Percentiles rank a stretch among this genome's conserved stretches.
These are phyloP conservation scores for Rotaria sp. DNA, from an alignment of 2,888 invertebrate species.

Conservation along the genomic window DNA sequence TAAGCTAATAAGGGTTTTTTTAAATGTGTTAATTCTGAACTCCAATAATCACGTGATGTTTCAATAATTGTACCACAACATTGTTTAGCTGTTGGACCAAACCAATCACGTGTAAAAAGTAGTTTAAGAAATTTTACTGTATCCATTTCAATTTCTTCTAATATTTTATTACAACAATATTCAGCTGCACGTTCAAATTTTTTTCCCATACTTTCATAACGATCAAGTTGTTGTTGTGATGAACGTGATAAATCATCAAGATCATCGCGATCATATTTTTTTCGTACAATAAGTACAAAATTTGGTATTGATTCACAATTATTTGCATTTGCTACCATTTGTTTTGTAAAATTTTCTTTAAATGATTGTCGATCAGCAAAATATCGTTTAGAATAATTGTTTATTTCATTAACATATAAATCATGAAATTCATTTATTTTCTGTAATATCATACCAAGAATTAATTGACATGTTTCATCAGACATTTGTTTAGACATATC, in stretches of 20 bases:
- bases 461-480: neutral
- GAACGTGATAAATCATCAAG: conserved; percentile 11
- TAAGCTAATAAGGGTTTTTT: neutral
- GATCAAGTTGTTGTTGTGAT: neutral
- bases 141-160: conserved; percentile 20
- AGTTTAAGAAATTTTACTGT: conserved; percentile 27
- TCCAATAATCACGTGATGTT: conserved; percentile 27
- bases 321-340: conserved; percentile 30
- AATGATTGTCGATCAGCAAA: neutral
- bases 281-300: neutral
- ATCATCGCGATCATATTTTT: conserved; percentile 21
- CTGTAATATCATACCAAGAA: neutral
- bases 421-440: neutral
- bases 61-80: conserved; percentile 14
- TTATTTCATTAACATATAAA: neutral
- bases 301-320: conserved; percentile 1
- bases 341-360: conserved; percentile 8
- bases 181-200: conserved; percentile 6
- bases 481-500: conserved; percentile 20
- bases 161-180: neutral
- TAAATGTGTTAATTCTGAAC: neutral
- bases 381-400: neutral
- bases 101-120: conserved; percentile 38
- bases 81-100: neutral
- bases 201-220: neutral